phyloP scores from a whole-genome alignment of 2,888 invertebrate genomes.

The Melanostoma mellinum region DNA sequence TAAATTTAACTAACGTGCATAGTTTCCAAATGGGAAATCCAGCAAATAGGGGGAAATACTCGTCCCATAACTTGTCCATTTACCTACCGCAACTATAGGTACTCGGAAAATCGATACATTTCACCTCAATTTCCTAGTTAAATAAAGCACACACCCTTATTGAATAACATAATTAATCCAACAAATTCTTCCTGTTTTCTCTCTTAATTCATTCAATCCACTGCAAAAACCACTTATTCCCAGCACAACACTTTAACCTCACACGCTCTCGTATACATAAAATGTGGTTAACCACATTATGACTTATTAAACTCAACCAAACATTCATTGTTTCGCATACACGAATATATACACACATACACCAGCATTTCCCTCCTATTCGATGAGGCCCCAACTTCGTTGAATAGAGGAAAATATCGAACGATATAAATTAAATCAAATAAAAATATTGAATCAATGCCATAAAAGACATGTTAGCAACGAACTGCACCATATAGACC shows the following conservation, averaged over 20 bases:
- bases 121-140: no score
- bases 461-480: slow-evolving; percentile 49
- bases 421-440: slow-evolving; percentile 62
- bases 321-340: slow-evolving; percentile 28
- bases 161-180: slow-evolving; percentile 42
- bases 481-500: slow-evolving; percentile 5
- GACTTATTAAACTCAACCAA: slow-evolving; percentile 48
- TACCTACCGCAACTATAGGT: no score
- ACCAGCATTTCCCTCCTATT: slow-evolving; percentile 27
- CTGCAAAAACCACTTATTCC: slow-evolving; percentile 10
- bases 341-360: slow-evolving; percentile 1
- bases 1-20: no score
- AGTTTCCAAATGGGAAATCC: no score
- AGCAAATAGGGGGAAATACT: no score
- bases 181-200: slow-evolving; percentile 9
- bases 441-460: slow-evolving; percentile 60
- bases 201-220: slow-evolving; percentile 1
- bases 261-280: neutral
- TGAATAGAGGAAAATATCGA: slow-evolving; percentile 31
- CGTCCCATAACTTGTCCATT: no score
- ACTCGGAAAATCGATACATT: no score
- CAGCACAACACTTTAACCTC: neutral
- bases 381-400: neutral
- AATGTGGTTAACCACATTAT: slow-evolving; percentile 22
- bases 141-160: neutral